Evolutionary conservation across 2,797 vertebrate species (phyloP).

Genomic region (Podarcis siculus): DNA sequence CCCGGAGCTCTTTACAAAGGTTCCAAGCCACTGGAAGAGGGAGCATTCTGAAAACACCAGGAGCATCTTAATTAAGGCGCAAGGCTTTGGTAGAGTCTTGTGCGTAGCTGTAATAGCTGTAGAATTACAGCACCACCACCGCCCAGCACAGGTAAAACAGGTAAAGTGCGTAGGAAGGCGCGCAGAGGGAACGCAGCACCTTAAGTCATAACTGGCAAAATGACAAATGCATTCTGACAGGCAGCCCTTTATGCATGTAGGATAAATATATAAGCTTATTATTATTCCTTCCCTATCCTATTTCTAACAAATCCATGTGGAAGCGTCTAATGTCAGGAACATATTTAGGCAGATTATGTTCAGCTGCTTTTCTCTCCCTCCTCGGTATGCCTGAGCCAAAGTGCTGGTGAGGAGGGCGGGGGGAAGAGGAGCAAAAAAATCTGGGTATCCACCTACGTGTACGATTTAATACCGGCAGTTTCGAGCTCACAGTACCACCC

Average conservation of each 20-base stretch:
- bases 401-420: background rate
- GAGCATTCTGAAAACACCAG: background rate
- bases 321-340: slow-evolving; percentile 55
- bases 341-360: slow-evolving; percentile 52
- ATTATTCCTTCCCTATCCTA: slow-evolving; percentile 58
- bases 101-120: background rate
- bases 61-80: background rate
- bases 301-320: slow-evolving; percentile 55
- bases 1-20: background rate
- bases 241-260: slow-evolving; percentile 62
- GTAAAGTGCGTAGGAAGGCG: slow-evolving; percentile 12
- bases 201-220: slow-evolving; percentile 34
- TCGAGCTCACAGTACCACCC: slow-evolving; percentile 18
- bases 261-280: slow-evolving; percentile 68
- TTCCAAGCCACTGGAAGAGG: accelerated
- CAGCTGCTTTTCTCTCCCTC: slow-evolving; percentile 36
- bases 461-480: background rate
- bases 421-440: slow-evolving; percentile 15
- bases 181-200: slow-evolving; percentile 10
- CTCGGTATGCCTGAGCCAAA: slow-evolving; percentile 26
- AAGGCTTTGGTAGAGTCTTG: background rate
- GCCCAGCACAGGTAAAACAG: background rate
- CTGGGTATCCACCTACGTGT: background rate
- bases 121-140: background rate
- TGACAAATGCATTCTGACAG: slow-evolving; percentile 45